Percentiles rank a stretch among this genome's conserved stretches.
Evolutionary conservation across 2,113 vertebrate species (phyloP).

Genomic region (Microcebus griseorufus): DNA sequence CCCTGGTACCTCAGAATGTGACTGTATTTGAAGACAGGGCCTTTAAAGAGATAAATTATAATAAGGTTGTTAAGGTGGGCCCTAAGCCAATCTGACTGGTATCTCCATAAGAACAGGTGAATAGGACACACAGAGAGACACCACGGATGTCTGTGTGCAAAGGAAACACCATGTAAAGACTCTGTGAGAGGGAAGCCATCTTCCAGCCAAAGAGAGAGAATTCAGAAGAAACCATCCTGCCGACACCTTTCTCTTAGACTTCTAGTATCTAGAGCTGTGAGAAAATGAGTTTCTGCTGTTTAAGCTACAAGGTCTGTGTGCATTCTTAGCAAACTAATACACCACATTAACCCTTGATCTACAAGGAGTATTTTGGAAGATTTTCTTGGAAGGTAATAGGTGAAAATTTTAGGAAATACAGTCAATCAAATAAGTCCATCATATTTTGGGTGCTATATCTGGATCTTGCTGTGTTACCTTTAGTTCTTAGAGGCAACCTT

Average conservation of each 20-base stretch:
- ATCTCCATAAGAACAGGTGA: background rate
- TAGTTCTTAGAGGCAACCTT: background rate
- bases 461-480: background rate
- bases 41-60: background rate
- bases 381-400: background rate
- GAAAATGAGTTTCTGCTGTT: background rate
- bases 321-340: background rate
- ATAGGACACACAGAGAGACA: background rate
- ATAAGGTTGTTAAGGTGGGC: background rate
- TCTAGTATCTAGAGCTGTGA: background rate
- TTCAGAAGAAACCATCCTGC: background rate
- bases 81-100: background rate
- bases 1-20: background rate
- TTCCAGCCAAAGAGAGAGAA: background rate
- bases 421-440: background rate
- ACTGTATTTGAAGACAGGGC: background rate
- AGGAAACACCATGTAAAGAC: background rate
- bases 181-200: background rate
- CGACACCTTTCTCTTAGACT: background rate
- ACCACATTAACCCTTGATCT: background rate
- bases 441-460: background rate
- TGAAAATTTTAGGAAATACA: background rate
- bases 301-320: background rate
- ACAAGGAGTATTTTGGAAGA: background rate
- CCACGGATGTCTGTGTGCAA: fast-evolving